Evolutionary conservation across 2,113 vertebrate species (phyloP).

Genomic region (Cygnus atratus): DNA sequence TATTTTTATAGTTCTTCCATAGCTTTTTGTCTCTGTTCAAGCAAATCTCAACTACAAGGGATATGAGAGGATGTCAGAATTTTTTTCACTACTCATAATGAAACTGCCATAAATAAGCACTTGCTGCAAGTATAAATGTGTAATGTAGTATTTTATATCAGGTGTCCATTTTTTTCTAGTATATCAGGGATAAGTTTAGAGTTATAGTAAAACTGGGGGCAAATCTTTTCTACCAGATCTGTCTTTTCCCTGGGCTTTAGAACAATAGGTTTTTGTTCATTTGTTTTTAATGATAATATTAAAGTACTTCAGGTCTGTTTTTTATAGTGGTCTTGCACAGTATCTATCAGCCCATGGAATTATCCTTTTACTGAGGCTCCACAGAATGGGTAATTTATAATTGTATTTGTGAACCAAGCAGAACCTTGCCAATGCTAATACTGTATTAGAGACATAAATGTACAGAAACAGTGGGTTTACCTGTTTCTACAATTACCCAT

Average conservation of each 20-base stretch:
- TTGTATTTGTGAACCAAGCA: background rate
- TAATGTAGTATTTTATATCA: background rate
- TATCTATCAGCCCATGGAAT: background rate
- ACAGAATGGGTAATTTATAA: background rate
- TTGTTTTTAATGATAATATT: background rate
- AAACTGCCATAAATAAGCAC: background rate
- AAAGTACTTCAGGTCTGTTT: background rate
- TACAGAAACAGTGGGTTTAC: background rate
- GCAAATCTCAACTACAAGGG: background rate
- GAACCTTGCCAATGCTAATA: background rate
- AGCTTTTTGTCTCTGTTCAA: constrained; percentile 18
- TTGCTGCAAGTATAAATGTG: background rate
- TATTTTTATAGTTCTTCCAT: constrained; percentile 11
- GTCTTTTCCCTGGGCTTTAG: background rate
- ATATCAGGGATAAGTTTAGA: background rate
- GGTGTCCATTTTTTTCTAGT: background rate
- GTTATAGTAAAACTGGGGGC: background rate
- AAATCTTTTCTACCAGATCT: background rate
- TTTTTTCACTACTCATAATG: background rate
- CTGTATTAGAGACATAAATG: background rate
- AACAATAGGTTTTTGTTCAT: background rate
- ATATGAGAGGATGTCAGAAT: background rate
- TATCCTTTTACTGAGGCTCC: background rate
- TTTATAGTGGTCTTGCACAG: background rate
- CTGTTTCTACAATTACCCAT: background rate